Percentiles rank a stretch among this genome's conserved stretches.
Evolutionary conservation across 2,888 invertebrate species (phyloP).

Genomic region (Adelphocoris suturalis): DNA sequence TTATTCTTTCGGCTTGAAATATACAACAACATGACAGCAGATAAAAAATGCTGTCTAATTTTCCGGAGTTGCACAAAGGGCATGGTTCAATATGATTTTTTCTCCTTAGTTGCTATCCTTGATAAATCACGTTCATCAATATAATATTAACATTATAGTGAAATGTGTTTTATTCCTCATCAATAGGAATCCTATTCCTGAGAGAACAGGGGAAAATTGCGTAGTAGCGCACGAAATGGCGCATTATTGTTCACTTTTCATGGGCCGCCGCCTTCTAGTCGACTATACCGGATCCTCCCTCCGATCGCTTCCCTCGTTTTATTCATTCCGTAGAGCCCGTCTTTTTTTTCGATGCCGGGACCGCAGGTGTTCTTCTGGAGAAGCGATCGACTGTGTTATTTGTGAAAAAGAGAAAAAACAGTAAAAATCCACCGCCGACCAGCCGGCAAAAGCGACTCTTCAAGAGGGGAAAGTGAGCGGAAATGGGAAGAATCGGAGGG

Average conservation of each 20-base stretch:
- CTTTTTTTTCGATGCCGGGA: background rate
- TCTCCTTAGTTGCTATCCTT: too few species aligned
- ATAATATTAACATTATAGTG: too few species aligned
- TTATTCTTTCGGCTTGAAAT: too few species aligned
- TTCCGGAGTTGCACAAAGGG: too few species aligned
- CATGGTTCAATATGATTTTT: too few species aligned
- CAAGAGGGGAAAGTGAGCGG: background rate
- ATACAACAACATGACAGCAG: too few species aligned
- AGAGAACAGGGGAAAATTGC: too few species aligned
- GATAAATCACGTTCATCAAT: too few species aligned
- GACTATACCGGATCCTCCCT: background rate
- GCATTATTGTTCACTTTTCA: background rate
- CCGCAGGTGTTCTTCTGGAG: slow-evolving; percentile 1
- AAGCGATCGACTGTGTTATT: background rate
- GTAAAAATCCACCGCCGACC: slow-evolving; percentile 1
- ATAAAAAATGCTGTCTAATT: too few species aligned
- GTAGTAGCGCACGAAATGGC: background rate
- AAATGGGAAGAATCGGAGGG: background rate
- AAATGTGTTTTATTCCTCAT: too few species aligned
- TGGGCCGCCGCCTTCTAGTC: background rate
- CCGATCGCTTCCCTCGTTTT: background rate
- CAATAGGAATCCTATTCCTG: too few species aligned
- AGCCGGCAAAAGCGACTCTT: slow-evolving; percentile 5
- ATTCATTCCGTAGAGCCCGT: background rate
- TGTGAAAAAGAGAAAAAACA: background rate